A percentile compares a stretch with the other conserved stretches of the same genome.
Conservation (phyloP, 2,797 vertebrate species). For the Enteromius treurensis region DNA sequence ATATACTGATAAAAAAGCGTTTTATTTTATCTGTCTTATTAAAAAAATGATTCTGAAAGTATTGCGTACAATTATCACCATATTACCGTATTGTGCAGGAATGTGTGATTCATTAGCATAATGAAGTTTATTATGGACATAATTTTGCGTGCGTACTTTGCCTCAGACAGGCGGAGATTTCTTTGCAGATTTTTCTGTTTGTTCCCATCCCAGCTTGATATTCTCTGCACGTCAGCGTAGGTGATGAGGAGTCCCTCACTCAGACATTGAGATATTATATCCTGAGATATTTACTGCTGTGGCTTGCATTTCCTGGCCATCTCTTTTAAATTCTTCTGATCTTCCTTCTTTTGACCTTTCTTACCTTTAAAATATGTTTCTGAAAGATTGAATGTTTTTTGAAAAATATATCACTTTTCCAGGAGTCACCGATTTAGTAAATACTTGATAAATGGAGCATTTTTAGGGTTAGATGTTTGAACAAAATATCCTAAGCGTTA, state of each 20-base stretch:
- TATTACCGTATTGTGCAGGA: neutral
- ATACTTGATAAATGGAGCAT: slow-evolving; percentile 20
- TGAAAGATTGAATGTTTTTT: slow-evolving; percentile 58
- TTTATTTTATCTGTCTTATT: too few species aligned
- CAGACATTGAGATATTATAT: neutral
- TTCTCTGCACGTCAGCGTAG: neutral
- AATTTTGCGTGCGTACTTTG: neutral
- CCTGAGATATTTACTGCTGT: neutral
- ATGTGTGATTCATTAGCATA: neutral
- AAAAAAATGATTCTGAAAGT: too few species aligned
- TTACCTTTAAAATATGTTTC: slow-evolving; percentile 63
- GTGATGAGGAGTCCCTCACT: neutral
- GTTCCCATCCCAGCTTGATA: neutral
- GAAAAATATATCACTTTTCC: slow-evolving; percentile 60
- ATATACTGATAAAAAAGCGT: too few species aligned
- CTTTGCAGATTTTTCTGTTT: neutral
- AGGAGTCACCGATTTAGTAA: slow-evolving; percentile 51
- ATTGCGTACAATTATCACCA: neutral
- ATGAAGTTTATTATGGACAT: neutral
- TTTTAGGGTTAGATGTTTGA: neutral
- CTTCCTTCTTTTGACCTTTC: slow-evolving; percentile 42
- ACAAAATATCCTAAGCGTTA: neutral
- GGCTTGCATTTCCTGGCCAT: neutral
- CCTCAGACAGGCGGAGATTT: neutral
- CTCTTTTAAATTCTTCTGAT: neutral